Conservation (phyloP, 2,888 invertebrate genomes). For the Cephus nigrinus region DNA sequence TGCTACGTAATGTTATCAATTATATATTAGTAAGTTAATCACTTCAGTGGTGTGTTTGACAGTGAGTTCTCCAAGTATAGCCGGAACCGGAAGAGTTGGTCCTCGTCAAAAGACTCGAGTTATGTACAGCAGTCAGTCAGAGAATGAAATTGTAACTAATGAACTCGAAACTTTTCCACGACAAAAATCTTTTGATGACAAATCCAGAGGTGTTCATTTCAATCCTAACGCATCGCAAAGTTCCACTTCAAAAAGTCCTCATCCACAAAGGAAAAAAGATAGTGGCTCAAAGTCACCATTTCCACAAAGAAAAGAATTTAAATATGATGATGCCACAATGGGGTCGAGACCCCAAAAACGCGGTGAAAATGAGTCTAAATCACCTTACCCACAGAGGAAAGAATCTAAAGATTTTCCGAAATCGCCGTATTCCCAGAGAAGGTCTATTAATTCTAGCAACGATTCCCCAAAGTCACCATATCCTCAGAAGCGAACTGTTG, state of each 20-base stretch:
- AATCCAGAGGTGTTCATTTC: constrained; percentile 31
- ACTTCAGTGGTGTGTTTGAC: constrained; percentile 25
- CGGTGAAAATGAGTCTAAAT: constrained; percentile 14
- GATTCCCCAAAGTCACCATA: constrained; percentile 24
- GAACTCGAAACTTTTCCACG: constrained; percentile 38
- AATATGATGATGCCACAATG: constrained; percentile 8
- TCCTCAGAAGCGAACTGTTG: constrained; percentile 17
- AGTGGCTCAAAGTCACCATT: constrained; percentile 35
- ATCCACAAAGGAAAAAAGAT: constrained; percentile 42
- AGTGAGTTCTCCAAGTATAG: constrained; percentile 63
- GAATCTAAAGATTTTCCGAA: constrained; percentile 35
- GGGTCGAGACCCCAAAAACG: constrained; percentile 4
- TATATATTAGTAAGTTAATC: neutral
- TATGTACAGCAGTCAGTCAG: constrained; percentile 57
- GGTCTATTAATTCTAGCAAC: constrained; percentile 22
- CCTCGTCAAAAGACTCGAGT: constrained; percentile 60
- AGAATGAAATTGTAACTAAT: constrained; percentile 38
- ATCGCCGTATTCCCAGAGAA: constrained; percentile 36
- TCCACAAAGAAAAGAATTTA: constrained; percentile 13
- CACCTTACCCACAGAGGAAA: constrained; percentile 31
- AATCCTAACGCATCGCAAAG: constrained; percentile 35
- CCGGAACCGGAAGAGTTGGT: constrained; percentile 65
- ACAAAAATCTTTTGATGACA: constrained; percentile 54
- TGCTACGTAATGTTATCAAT: neutral
- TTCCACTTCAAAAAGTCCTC: constrained; percentile 42